Percentiles rank a stretch among this genome's conserved stretches.
Conservation (phyloP, 2,113 vertebrate genomes). For the Eira barbara region DNA sequence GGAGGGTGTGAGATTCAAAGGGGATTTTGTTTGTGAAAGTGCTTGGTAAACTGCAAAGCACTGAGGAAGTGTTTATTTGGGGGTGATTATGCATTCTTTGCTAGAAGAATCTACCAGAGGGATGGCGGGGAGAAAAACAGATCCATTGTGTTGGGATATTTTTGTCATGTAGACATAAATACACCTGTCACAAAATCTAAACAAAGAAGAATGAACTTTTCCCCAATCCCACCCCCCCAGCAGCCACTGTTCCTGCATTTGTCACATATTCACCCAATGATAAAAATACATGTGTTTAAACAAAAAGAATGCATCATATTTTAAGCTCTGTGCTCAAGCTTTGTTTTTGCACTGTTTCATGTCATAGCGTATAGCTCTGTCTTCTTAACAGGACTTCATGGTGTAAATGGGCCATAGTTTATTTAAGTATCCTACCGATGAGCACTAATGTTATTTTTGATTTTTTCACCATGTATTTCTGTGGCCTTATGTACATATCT, state of each 20-base stretch:
- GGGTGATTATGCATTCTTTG: background rate
- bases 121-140: background rate
- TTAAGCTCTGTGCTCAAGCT: background rate
- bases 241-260: background rate
- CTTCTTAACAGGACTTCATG: background rate
- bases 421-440: background rate
- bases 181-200: background rate
- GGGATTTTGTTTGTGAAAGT: background rate
- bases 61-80: background rate
- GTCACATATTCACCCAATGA: background rate
- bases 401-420: background rate
- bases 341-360: background rate
- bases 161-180: background rate
- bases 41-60: background rate
- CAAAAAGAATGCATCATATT: background rate
- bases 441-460: background rate
- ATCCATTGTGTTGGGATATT: background rate
- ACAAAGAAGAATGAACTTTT: background rate
- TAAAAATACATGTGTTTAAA: background rate
- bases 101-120: background rate
- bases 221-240: no score
- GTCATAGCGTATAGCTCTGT: background rate
- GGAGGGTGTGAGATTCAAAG: background rate
- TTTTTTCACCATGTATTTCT: constrained; percentile 3
- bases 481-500: background rate